A percentile compares a stretch with the other conserved stretches of the same genome.
phyloP scores from a whole-genome alignment of 2,888 invertebrate species.

The Argynnis bischoffii region DNA sequence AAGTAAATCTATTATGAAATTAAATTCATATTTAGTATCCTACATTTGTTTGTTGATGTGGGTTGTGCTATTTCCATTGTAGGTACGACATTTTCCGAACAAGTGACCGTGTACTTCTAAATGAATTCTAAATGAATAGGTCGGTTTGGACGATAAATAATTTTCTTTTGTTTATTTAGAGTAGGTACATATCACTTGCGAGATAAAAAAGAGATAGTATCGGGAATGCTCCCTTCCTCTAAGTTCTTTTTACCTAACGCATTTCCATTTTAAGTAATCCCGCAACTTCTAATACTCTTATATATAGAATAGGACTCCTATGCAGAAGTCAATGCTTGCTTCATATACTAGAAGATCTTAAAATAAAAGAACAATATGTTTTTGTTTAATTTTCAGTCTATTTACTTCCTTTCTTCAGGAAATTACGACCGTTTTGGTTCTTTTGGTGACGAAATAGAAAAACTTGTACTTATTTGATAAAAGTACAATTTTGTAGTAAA shows the following conservation, averaged over 20 bases:
- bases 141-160: background rate
- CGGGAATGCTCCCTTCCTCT: too few relatives aligned
- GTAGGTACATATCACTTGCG: too few relatives aligned
- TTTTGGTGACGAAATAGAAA: background rate
- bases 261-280: too few relatives aligned
- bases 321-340: too few relatives aligned
- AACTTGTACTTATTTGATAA: too few relatives aligned
- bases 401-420: background rate
- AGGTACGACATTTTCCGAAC: constrained; percentile 5
- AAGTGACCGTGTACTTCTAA: background rate
- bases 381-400: background rate
- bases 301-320: too few relatives aligned
- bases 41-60: constrained; percentile 1
- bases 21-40: background rate
- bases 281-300: too few relatives aligned
- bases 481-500: too few relatives aligned
- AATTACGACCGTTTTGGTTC: background rate
- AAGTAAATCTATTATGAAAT: background rate
- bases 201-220: too few relatives aligned
- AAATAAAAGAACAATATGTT: background rate
- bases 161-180: background rate
- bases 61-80: constrained; percentile 3
- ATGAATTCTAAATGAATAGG: background rate
- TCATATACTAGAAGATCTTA: background rate
- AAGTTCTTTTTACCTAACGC: too few relatives aligned